Base-by-base conservation (phyloP, 2,797 vertebrate genomes). In the Enteromius thamalakanensis region DNA sequence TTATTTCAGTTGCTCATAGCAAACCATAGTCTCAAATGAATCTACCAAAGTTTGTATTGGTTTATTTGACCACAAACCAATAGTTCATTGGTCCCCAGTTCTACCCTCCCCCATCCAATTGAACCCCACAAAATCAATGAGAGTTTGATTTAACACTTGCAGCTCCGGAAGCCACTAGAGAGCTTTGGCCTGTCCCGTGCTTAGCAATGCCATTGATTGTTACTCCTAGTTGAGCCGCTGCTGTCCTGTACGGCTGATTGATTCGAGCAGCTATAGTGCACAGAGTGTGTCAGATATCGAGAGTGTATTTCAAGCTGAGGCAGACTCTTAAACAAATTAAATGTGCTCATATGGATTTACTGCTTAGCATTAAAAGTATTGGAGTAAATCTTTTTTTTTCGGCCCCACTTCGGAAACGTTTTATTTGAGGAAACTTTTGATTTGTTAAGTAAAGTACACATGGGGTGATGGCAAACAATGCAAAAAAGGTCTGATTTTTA, bases 121-220 rank as follows among this genome's bases (percentile, higher is more conserved):
- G 76, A 86, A 91, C 88, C 90, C 90, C 86, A 78, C 65, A 69
- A 70, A 91, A 94, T 94, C 93, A 93, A 93, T 94, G 92, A 76
- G 80, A 87, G 87, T 88, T 91, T 89, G 90, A 92, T 92, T 91
- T 90, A 91, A 89, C 87, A 87, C 83, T 81, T 85, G 81, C 80
- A 42, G 76, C 86, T 87, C 85, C 75, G 70, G 81, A 91, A 90
- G 92, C 82, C 72, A 51, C 51, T 70, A 68, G 42, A 79, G 75
- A 68, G 65, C 45, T 32, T 71, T 71, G 67, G 55, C 75, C 6
- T 80, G 62, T 80, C 74, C 67, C n/a, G 4, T 55, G 67, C 64
- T 82, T 80, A 58, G 62, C 70, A 62, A 65, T 72, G 32, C 23
- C 81, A 83, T 87, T 62, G 37, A 87, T 37, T 83, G 15, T 67